Percentiles rank a stretch among this genome's conserved stretches.
These are phyloP conservation scores for Ctena decussata DNA, from an alignment of 2,888 invertebrate genomes.

Conservation along the genomic window DNA sequence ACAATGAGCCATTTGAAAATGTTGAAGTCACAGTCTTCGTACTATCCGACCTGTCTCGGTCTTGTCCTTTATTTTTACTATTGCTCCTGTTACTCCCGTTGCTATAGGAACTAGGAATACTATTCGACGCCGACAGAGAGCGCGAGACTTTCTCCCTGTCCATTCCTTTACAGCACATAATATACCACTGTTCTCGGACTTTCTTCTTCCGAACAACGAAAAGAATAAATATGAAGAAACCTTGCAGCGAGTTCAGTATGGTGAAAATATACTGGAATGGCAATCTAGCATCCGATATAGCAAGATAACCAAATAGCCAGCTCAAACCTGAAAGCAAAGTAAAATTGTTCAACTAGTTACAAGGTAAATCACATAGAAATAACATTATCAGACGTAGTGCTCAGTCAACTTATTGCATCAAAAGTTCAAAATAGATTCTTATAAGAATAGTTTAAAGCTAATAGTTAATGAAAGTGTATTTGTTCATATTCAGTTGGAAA, in stretches of 20 bases:
- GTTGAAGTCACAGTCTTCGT: constrained; percentile 63
- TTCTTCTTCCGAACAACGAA: constrained; percentile 78
- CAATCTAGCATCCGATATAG: constrained; percentile 80
- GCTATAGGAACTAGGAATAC: constrained; percentile 71
- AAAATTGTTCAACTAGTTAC: no score
- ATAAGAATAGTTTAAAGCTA: no score
- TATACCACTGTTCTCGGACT: constrained; percentile 81
- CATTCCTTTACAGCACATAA: constrained; percentile 68
- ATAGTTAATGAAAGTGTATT: no score
- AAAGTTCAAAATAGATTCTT: no score
- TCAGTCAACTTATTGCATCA: no score
- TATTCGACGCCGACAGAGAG: constrained; percentile 73
- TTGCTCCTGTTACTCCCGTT: constrained; percentile 51
- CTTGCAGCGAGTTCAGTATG: constrained; percentile 78
- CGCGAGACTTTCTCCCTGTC: constrained; percentile 66
- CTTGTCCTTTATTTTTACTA: constrained; percentile 22
- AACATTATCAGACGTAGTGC: no score
- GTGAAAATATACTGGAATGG: constrained; percentile 85
- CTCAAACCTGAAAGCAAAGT: constrained; percentile 84
- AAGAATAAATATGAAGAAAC: constrained; percentile 80
- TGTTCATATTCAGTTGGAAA: no score
- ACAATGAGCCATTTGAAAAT: constrained; percentile 15
- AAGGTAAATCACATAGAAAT: no score
- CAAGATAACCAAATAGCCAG: constrained; percentile 86
- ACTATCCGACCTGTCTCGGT: constrained; percentile 69